Evolutionary conservation across 2,113 vertebrate species (phyloP).

Genomic region (Parus major): DNA sequence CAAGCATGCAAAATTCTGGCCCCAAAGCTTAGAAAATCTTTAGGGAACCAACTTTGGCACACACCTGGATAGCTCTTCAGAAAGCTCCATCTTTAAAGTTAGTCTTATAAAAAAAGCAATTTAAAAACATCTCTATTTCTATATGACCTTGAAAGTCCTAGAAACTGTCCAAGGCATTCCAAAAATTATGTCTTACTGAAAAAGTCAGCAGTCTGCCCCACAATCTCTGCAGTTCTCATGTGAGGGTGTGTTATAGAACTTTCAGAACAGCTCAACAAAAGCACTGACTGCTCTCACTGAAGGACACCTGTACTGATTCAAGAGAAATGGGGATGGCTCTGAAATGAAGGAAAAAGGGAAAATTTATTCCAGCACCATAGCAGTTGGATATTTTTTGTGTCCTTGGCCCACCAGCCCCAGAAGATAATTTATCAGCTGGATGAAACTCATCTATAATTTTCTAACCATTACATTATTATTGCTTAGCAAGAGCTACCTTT

Average conservation of each 20-base stretch:
- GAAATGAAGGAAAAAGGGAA: not conserved
- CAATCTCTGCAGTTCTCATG: not conserved
- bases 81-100: not conserved
- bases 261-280: not conserved
- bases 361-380: not conserved
- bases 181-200: not conserved
- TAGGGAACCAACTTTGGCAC: not conserved
- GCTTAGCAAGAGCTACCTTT: not conserved
- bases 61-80: not conserved
- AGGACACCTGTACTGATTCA: not conserved
- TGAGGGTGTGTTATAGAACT: not conserved
- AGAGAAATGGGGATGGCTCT: not conserved
- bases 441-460: not conserved
- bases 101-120: not conserved
- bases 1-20: not conserved
- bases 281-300: not conserved
- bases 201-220: not conserved
- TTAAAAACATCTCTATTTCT: not conserved
- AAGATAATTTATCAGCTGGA: not conserved
- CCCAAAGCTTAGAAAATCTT: not conserved
- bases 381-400: not conserved
- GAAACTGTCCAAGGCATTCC: not conserved
- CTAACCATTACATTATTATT: not conserved
- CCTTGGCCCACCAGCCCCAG: not conserved
- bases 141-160: not conserved